phyloP scores from a whole-genome alignment of 2,113 vertebrate species.

The Halichoerus grypus region DNA sequence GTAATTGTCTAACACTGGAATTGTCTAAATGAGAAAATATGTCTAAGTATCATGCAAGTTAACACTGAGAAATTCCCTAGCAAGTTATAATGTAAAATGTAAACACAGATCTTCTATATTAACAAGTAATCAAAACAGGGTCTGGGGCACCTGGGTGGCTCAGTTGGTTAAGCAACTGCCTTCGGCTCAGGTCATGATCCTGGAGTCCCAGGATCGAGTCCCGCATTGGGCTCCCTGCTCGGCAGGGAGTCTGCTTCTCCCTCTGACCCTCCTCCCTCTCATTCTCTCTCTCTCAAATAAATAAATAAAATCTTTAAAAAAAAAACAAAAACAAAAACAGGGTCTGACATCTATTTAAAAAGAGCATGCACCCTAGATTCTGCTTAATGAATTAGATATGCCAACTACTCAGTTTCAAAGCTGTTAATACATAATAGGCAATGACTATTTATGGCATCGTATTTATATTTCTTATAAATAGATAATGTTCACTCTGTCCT shows the following conservation, averaged over 20 bases:
- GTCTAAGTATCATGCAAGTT: not conserved
- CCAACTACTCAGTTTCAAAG: not conserved
- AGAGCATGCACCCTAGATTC: not conserved
- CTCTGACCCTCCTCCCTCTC: no score
- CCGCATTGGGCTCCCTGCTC: no score
- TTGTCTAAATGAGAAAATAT: not conserved
- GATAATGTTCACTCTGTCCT: not conserved
- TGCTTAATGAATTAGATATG: not conserved
- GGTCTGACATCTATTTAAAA: not conserved
- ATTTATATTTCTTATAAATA: conserved; percentile 12
- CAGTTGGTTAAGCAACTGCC: no score
- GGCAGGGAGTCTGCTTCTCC: no score
- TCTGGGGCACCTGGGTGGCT: not conserved
- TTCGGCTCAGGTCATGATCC: no score
- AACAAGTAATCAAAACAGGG: not conserved
- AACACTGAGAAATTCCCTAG: not conserved
- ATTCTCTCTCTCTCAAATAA: no score
- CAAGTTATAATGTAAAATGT: not conserved
- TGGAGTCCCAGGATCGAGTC: no score
- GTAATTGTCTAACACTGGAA: not conserved
- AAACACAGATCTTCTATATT: not conserved
- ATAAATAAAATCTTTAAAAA: no score
- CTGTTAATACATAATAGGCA: not conserved
- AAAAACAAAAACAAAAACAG: not conserved
- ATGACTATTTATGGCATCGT: not conserved